Base-by-base conservation (phyloP, 1,140 invertebrate species). In the Acarapis woodi region DNA sequence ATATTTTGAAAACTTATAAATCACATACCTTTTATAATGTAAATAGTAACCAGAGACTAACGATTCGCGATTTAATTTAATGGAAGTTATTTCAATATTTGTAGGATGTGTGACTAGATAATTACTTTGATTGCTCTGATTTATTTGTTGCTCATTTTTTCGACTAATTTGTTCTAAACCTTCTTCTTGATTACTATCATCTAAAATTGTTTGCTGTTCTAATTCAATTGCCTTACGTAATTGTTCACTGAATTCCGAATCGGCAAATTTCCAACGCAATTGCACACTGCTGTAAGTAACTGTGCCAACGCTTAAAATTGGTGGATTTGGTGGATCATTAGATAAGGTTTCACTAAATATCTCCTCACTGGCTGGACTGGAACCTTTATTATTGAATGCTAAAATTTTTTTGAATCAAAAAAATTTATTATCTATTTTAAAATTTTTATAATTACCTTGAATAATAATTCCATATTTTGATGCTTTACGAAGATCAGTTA, bases 351-450 rank as follows among this genome's bases (percentile, higher is more conserved):
- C 52, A 4, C 55, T 52, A 8, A 49, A 47, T 4, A 52, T 42
- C 33, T 57, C 51, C 1, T 49, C 47, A 9, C 54, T 57, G 5
- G 48, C 46, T 1, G 59, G 59, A 32, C 59, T 57, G 14, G 49
- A 45, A 4, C 59, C 59, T 43, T 78, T 64, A 24, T 72, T 72
- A 9, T 63, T 63, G 39, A 54, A 62, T 4, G 60, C 60, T n/a
- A n/a, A n/a, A n/a, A n/a, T n/a, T n/a, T n/a, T n/a, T n/a, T 59
- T 87, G 80, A 33, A 38, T 32, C 25, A 26, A 28, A 29, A 3
- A 14, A 18, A 37, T 8, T 87, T n/a, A n/a, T n/a, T n/a, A n/a
- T n/a, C n/a, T n/a, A n/a, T n/a, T n/a, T n/a, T n/a, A n/a, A n/a
- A n/a, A n/a, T n/a, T n/a, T n/a, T n/a, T n/a, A n/a, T n/a, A n/a